Percentiles rank a stretch among this genome's conserved stretches.
phyloP scores from a whole-genome alignment of 2,797 vertebrate species.

The Falco rusticolus region DNA sequence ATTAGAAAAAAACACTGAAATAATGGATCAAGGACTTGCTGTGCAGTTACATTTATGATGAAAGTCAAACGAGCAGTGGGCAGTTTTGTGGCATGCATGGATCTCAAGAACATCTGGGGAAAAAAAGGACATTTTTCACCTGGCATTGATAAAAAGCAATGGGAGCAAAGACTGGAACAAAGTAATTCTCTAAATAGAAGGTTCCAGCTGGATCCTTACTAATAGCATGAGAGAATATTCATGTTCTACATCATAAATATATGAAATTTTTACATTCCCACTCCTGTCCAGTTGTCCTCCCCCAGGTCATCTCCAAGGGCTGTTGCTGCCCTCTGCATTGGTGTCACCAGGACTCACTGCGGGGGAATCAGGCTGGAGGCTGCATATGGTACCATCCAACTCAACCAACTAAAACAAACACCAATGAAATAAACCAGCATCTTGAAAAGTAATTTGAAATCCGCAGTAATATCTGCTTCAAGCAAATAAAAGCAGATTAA shows the following conservation, averaged over 20 bases:
- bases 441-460: not conserved
- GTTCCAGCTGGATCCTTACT: not conserved
- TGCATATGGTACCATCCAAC: not conserved
- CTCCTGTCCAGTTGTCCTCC: not conserved
- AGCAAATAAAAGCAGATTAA: not conserved
- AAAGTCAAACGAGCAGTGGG: not conserved
- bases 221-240: not conserved
- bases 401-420: not conserved
- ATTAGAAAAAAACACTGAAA: not conserved
- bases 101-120: not conserved
- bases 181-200: slow-evolving; percentile 8
- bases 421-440: not conserved
- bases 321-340: not conserved
- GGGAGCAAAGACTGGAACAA: slow-evolving; percentile 10
- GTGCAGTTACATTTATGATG: not conserved
- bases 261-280: not conserved
- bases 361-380: not conserved
- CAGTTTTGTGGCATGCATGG: not conserved
- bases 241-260: not conserved
- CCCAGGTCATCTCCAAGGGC: not conserved
- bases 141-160: not conserved
- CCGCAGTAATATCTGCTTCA: not conserved
- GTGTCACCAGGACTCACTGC: not conserved
- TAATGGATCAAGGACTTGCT: not conserved
- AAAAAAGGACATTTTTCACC: not conserved